phyloP scores from a whole-genome alignment of 2,888 invertebrate species.

The Pyrochroa serraticornis region DNA sequence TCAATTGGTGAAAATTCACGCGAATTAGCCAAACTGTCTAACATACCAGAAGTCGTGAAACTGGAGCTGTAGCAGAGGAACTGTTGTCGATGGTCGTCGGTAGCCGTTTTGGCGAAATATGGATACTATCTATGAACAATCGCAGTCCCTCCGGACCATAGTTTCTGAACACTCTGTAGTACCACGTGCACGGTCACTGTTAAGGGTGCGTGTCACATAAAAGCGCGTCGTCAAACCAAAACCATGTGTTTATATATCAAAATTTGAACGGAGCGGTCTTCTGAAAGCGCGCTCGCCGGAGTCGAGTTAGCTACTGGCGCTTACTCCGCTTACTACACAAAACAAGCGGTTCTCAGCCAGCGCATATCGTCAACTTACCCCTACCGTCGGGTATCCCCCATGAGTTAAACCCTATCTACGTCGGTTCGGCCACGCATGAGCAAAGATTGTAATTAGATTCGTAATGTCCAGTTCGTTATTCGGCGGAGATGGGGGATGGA shows the following conservation, averaged over 20 bases:
- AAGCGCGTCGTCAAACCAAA: slow-evolving; percentile 5
- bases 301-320: slow-evolving; percentile 46
- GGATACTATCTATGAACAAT: neutral
- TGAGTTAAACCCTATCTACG: slow-evolving; percentile 52
- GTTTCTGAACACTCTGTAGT: neutral
- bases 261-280: too few species aligned
- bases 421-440: slow-evolving; percentile 58
- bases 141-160: neutral
- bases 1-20: neutral
- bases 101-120: too few species aligned
- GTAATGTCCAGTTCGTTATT: slow-evolving; percentile 61
- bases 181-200: neutral
- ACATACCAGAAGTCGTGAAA: slow-evolving; percentile 43
- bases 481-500: slow-evolving; percentile 41
- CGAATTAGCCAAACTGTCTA: neutral
- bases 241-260: slow-evolving; percentile 1
- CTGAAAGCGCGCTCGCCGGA: slow-evolving; percentile 31
- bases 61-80: slow-evolving; percentile 27
- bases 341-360: slow-evolving; percentile 44
- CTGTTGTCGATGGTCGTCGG: slow-evolving; percentile 1
- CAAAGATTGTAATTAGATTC: slow-evolving; percentile 63
- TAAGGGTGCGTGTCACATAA: neutral
- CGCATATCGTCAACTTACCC: slow-evolving; percentile 49
- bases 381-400: slow-evolving; percentile 55
- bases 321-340: slow-evolving; percentile 28